These are phyloP conservation scores for Chlorops oryzae DNA, from an alignment of 1,140 invertebrate genomes.

Conservation along the genomic window DNA sequence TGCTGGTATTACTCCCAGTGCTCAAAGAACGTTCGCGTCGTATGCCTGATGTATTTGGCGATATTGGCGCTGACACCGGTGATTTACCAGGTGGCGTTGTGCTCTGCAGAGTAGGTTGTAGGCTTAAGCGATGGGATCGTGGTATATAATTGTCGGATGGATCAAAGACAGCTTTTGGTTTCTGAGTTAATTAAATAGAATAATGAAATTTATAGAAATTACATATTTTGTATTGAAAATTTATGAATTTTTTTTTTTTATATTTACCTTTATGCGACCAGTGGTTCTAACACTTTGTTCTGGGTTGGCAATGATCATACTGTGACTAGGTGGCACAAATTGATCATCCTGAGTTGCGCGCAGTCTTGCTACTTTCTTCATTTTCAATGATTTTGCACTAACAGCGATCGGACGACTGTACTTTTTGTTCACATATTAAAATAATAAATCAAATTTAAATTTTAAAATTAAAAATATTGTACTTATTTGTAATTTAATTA, in stretches of 20 bases:
- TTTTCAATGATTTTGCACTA: too few relatives aligned
- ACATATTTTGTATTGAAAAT: neutral
- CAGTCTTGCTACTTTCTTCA: conserved; percentile 15
- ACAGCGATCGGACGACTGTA: too few relatives aligned
- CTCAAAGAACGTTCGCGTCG: neutral
- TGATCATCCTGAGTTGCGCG: conserved; percentile 9
- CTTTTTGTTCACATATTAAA: too few relatives aligned
- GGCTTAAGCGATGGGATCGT: conserved; percentile 36
- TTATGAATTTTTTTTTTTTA: neutral
- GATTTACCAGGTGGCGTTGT: neutral
- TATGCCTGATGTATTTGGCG: conserved; percentile 8
- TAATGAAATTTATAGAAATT: neutral
- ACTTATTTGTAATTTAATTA: too few relatives aligned
- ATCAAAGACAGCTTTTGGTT: conserved; percentile 61
- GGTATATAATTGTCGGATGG: conserved; percentile 66
- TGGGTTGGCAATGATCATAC: neutral
- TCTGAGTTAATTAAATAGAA: conserved; percentile 14
- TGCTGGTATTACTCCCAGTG: neutral
- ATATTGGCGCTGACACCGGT: neutral
- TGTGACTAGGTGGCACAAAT: neutral
- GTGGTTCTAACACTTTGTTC: conserved; percentile 31
- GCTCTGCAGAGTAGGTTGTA: conserved; percentile 7
- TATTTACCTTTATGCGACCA: conserved; percentile 37
- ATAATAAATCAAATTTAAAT: too few relatives aligned
- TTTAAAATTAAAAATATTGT: too few relatives aligned